Conservation (phyloP, 2,888 invertebrate genomes). For the Tetragonisca angustula region DNA sequence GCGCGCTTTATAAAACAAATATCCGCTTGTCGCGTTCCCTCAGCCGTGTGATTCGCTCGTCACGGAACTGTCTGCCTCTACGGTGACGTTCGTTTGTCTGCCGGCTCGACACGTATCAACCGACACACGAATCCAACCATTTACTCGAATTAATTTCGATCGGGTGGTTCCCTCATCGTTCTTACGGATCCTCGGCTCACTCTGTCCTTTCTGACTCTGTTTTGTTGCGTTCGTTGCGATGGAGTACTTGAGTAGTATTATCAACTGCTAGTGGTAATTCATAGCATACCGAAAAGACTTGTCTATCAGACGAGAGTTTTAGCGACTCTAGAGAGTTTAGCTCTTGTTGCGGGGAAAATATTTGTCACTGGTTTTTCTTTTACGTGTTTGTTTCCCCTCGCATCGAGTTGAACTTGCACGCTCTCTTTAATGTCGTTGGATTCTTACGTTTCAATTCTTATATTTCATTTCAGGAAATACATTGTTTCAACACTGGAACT, state of each 20-base stretch:
- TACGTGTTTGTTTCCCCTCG: neutral
- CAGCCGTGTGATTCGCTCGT: conserved; percentile 43
- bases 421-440: too few relatives aligned
- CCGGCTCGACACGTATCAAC: conserved; percentile 11
- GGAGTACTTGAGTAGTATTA: neutral
- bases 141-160: conserved; percentile 45
- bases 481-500: too few relatives aligned
- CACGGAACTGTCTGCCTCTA: conserved; percentile 40
- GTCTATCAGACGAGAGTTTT: neutral
- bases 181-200: neutral
- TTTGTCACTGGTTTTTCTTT: neutral
- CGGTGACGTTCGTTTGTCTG: conserved; percentile 20
- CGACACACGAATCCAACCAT: conserved; percentile 3
- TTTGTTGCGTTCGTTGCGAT: conserved; percentile 22
- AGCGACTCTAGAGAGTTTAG: neutral
- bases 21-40: conserved; percentile 52
- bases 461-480: too few relatives aligned
- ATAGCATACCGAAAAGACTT: neutral
- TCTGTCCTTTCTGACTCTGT: neutral
- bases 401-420: neutral
- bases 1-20: conserved; percentile 53
- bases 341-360: neutral
- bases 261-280: neutral
- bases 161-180: conserved; percentile 68
- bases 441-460: too few relatives aligned